These are phyloP conservation scores for Hycleus phaleratus DNA, from an alignment of 1,140 invertebrate genomes.

Conservation along the genomic window DNA sequence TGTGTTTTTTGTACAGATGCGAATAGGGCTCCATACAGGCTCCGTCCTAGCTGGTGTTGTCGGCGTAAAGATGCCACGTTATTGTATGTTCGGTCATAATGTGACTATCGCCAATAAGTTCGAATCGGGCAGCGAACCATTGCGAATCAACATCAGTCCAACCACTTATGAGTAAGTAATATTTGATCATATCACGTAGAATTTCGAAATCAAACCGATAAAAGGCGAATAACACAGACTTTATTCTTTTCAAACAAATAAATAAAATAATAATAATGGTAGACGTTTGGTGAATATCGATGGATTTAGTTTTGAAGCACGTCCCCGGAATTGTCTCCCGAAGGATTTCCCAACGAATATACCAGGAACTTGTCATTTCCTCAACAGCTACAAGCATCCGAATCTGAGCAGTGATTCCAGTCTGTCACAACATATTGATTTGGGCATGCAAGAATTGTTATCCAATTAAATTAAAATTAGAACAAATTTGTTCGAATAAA, in stretches of 20 bases:
- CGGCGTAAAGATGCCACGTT: constrained; percentile 85
- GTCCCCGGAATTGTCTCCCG: constrained; percentile 70
- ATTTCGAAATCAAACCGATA: no score
- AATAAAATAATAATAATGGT: neutral
- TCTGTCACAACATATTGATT: constrained; percentile 59
- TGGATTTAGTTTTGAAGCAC: constrained; percentile 69
- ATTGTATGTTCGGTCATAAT: constrained; percentile 87
- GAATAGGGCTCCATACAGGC: constrained; percentile 87
- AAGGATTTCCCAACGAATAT: constrained; percentile 74
- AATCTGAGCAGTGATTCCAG: constrained; percentile 48
- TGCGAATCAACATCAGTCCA: constrained; percentile 86
- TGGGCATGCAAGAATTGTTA: constrained; percentile 27
- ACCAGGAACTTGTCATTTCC: constrained; percentile 77
- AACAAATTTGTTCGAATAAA: no score
- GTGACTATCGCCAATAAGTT: constrained; percentile 93
- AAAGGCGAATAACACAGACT: no score
- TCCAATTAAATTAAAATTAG: no score
- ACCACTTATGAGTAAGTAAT: constrained; percentile 82
- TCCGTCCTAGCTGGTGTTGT: constrained; percentile 83
- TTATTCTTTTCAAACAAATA: neutral
- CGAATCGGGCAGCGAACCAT: constrained; percentile 84
- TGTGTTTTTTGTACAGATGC: constrained; percentile 60
- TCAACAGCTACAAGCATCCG: constrained; percentile 71
- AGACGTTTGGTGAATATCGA: constrained; percentile 67
- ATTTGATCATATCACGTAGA: neutral